These are phyloP conservation scores for Zaprionus ornatus DNA, from an alignment of 1,140 invertebrate genomes.

Conservation along the genomic window DNA sequence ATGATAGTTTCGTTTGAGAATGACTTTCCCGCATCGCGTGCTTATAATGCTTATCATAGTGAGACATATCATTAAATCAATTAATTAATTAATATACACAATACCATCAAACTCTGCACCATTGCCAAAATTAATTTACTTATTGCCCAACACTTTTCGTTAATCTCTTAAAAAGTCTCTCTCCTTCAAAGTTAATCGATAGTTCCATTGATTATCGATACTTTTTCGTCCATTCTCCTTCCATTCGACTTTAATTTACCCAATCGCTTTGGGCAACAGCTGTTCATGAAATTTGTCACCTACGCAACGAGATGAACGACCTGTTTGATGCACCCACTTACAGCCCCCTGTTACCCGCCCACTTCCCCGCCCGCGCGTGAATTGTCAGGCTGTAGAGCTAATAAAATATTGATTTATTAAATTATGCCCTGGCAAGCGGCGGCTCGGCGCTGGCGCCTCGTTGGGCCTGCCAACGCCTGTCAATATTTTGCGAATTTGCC, in stretches of 20 bases:
- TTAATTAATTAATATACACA: too few relatives aligned
- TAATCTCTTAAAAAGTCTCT: too few relatives aligned
- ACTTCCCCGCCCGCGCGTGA: not conserved
- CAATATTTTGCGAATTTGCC: slow-evolving; percentile 77
- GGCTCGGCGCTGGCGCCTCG: slow-evolving; percentile 3
- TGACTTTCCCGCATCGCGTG: too few relatives aligned
- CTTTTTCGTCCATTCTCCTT: not conserved
- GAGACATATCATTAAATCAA: too few relatives aligned
- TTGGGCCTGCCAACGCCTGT: slow-evolving; percentile 45
- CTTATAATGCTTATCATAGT: too few relatives aligned
- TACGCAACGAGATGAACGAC: slow-evolving; percentile 21
- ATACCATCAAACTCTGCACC: too few relatives aligned
- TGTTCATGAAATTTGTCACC: slow-evolving; percentile 34
- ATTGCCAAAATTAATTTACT: too few relatives aligned
- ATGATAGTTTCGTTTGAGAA: too few relatives aligned
- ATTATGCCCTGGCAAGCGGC: slow-evolving; percentile 56
- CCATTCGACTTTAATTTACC: not conserved
- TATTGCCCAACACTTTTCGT: too few relatives aligned
- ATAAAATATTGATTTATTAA: slow-evolving; percentile 80
- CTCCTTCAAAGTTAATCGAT: not conserved
- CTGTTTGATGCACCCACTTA: slow-evolving; percentile 29
- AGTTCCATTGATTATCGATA: not conserved
- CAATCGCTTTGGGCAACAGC: slow-evolving; percentile 14
- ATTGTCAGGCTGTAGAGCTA: slow-evolving; percentile 52
- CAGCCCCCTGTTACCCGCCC: not conserved